Evolutionary conservation across 2,888 invertebrate genomes (phyloP).

Genomic region (Pseudococcus jackbeardsleyi): DNA sequence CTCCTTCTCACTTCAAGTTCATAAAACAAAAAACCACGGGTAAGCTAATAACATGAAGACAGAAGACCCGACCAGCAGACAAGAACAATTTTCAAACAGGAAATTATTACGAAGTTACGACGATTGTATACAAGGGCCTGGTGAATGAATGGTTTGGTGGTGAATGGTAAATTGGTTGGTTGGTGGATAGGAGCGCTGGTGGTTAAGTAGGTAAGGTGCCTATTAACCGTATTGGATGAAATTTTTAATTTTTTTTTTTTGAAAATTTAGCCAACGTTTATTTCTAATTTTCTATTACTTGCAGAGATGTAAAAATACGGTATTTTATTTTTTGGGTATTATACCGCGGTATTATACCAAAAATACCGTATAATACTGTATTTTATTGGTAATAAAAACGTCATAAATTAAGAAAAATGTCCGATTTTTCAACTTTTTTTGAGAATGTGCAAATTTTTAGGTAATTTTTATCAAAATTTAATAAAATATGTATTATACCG

Average conservation of each 20-base stretch:
- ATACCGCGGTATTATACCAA: no score
- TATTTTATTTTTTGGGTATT: no score
- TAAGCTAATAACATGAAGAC: constrained; percentile 51
- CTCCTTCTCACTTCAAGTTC: constrained; percentile 57
- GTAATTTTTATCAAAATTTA: no score
- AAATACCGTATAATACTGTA: no score
- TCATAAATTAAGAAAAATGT: no score
- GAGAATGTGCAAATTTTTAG: no score
- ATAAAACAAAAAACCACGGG: constrained; percentile 52
- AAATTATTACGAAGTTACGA: constrained; percentile 2
- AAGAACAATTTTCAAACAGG: constrained; percentile 49
- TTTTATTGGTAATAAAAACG: no score
- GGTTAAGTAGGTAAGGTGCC: background rate
- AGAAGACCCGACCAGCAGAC: constrained; percentile 52
- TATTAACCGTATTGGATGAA: background rate
- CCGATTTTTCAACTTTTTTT: no score
- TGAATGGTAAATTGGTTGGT: background rate
- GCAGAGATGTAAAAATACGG: no score
- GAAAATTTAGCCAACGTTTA: no score
- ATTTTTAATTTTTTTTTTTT: background rate
- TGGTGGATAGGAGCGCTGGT: background rate
- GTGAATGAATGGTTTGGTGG: background rate
- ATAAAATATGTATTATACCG: no score
- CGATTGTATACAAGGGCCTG: background rate
- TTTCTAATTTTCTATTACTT: no score